These are phyloP conservation scores for Melitaea cinxia DNA, from an alignment of 1,140 invertebrate genomes.

Conservation along the genomic window DNA sequence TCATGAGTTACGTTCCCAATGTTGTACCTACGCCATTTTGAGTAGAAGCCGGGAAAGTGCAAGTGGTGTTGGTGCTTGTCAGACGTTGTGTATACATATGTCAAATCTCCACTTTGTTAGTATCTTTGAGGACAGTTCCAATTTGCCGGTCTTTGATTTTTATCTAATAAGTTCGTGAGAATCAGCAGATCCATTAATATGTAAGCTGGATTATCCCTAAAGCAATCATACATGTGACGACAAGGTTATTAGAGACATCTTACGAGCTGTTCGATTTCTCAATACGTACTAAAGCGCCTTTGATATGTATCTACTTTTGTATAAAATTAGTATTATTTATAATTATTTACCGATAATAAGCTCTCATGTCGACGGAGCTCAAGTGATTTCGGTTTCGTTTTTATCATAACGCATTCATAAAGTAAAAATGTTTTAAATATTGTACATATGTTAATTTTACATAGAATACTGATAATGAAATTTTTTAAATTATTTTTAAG, in stretches of 20 bases:
- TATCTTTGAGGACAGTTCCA: neutral
- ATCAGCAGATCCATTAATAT: conserved; percentile 46
- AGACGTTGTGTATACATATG: no score
- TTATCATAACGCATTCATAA: no score
- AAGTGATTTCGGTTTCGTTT: no score
- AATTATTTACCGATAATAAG: neutral
- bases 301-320: neutral
- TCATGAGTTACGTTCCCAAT: no score
- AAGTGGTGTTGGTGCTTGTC: no score
- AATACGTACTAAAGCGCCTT: conserved; percentile 15
- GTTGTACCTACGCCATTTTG: no score
- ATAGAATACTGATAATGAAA: no score
- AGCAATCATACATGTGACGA: conserved; percentile 57
- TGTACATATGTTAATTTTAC: no score
- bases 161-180: neutral
- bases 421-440: no score
- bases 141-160: neutral
- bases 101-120: neutral
- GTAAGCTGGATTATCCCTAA: conserved; percentile 65
- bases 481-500: no score
- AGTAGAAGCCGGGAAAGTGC: no score
- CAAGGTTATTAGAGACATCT: conserved; percentile 50
- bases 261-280: conserved; percentile 34
- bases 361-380: no score
- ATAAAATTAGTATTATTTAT: neutral